These are phyloP conservation scores for Trachurus trachurus DNA, from an alignment of 2,797 vertebrate species.

Conservation along the genomic window DNA sequence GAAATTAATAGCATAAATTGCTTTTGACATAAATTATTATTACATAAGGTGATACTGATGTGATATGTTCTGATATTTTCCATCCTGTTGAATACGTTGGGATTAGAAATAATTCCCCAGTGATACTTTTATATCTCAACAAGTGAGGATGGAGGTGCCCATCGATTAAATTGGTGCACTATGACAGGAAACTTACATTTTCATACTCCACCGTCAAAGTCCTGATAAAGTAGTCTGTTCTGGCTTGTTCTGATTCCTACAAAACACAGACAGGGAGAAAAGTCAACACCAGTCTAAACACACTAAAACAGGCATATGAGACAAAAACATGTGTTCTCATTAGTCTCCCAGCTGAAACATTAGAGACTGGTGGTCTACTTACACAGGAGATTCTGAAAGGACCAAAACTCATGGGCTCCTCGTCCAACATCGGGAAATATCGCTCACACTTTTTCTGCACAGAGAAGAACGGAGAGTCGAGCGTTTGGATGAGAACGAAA, in stretches of 20 bases:
- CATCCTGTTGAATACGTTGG: background rate
- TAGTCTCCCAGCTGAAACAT: slow-evolving; percentile 38
- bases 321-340: slow-evolving; percentile 46
- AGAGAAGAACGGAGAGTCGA: slow-evolving; percentile 61
- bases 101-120: background rate
- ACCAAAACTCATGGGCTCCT: slow-evolving; percentile 92
- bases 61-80: background rate
- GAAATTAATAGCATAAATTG: no score
- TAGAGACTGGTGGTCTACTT: slow-evolving; percentile 80
- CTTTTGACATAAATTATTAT: background rate
- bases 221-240: slow-evolving; percentile 95
- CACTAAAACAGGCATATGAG: slow-evolving; percentile 2
- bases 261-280: slow-evolving; percentile 58
- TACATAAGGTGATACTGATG: background rate
- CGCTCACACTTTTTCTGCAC: slow-evolving; percentile 98
- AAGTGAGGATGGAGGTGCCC: no score
- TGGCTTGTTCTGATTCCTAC: slow-evolving; percentile 94
- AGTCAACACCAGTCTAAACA: slow-evolving; percentile 22
- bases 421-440: slow-evolving; percentile 92
- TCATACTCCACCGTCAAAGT: slow-evolving; percentile 92
- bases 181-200: slow-evolving; percentile 85
- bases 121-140: background rate
- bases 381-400: slow-evolving; percentile 97
- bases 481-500: slow-evolving; percentile 43
- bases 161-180: no score